Evolutionary conservation across 2,113 vertebrate genomes (phyloP).

Genomic region (Odontesthes bonariensis): DNA sequence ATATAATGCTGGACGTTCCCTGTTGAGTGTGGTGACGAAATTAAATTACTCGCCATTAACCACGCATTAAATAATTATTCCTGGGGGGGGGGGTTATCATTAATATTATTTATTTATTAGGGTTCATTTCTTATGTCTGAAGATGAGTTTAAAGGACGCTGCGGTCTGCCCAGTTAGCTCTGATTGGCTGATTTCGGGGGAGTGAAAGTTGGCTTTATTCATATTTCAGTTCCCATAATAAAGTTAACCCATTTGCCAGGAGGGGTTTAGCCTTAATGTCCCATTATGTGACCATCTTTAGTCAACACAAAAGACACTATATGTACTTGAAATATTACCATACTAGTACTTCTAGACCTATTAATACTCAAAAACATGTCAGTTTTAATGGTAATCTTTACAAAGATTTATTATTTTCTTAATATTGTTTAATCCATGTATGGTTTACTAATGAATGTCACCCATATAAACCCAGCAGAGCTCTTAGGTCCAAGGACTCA

Average conservation of each 20-base stretch:
- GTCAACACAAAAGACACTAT: no score
- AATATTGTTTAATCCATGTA: no score
- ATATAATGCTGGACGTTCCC: neutral
- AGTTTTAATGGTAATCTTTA: no score
- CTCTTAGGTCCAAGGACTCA: no score
- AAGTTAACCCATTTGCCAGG: neutral
- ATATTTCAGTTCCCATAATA: slow-evolving; percentile 30
- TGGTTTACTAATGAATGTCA: no score
- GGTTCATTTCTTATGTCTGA: neutral
- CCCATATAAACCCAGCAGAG: no score
- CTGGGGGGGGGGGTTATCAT: no score
- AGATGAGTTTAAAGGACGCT: slow-evolving; percentile 10
- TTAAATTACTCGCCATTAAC: neutral
- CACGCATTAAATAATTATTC: neutral
- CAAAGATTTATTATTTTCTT: no score
- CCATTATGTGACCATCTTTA: no score
- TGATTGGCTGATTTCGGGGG: slow-evolving; percentile 63
- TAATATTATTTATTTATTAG: neutral
- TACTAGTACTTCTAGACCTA: no score
- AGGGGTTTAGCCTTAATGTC: neutral
- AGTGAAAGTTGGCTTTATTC: neutral
- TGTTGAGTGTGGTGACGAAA: slow-evolving; percentile 1
- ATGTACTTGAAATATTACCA: no score
- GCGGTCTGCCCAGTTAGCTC: neutral
- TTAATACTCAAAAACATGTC: no score